Percentiles rank a stretch among this genome's conserved stretches.
phyloP scores from a whole-genome alignment of 2,888 invertebrate genomes.

The Agriotes lineatus region DNA sequence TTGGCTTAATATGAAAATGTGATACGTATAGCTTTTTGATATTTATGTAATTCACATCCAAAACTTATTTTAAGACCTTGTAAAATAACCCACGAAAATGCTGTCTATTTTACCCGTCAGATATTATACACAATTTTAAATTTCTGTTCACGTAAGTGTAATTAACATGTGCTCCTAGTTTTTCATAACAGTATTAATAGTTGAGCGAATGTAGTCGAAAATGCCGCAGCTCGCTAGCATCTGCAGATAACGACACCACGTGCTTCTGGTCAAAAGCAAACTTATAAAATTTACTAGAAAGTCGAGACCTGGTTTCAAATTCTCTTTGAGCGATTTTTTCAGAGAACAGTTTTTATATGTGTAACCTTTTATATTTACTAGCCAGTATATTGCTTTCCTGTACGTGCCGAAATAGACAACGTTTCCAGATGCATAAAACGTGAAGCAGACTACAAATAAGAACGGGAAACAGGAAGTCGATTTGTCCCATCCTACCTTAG shows the following conservation, averaged over 20 bases:
- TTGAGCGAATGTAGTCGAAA: neutral
- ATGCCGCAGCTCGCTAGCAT: neutral
- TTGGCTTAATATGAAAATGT: too few species aligned
- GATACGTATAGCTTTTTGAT: too few species aligned
- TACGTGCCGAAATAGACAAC: neutral
- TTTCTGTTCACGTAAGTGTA: too few species aligned
- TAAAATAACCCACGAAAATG: too few species aligned
- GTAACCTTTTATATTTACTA: slow-evolving; percentile 4
- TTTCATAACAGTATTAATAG: neutral
- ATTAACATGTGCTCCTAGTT: too few species aligned
- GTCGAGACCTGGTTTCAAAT: neutral
- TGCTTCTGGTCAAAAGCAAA: neutral
- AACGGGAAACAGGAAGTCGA: too few species aligned
- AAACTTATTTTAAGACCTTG: too few species aligned
- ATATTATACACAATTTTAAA: too few species aligned
- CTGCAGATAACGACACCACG: slow-evolving; percentile 5
- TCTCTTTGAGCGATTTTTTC: neutral
- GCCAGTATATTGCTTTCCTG: neutral
- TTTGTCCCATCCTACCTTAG: too few species aligned
- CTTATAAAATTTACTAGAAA: neutral
- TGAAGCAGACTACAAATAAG: too few species aligned
- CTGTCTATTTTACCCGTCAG: too few species aligned
- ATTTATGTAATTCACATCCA: too few species aligned
- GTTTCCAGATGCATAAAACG: neutral
- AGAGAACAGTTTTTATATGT: neutral